A percentile compares a stretch with the other conserved stretches of the same genome.
These are phyloP conservation scores for Empidonax traillii DNA, from an alignment of 2,113 vertebrate genomes.

Conservation along the genomic window DNA sequence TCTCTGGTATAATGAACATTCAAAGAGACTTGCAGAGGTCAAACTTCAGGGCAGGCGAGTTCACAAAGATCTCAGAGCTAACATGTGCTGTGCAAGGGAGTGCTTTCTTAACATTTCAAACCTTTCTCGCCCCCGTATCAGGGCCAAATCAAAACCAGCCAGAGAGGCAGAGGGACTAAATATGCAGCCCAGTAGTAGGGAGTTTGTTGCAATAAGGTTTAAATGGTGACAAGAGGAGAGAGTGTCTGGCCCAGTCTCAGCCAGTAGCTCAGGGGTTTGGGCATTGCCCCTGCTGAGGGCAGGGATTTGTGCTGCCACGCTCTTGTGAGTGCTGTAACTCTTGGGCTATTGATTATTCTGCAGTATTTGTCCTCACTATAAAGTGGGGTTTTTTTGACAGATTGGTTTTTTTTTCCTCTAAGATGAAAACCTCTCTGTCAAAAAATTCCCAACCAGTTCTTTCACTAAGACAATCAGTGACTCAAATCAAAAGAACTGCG, in stretches of 20 bases:
- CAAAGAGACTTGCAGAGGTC: background rate
- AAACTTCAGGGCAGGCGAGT: background rate
- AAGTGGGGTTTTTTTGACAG: conserved; percentile 3
- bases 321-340: background rate
- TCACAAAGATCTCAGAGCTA: background rate
- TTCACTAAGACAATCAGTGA: conserved; percentile 51
- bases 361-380: background rate
- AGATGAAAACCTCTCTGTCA: conserved; percentile 49
- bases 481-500: conserved; percentile 46
- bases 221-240: background rate
- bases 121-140: background rate
- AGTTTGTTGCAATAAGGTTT: background rate
- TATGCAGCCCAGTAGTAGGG: background rate
- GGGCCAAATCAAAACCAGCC: background rate
- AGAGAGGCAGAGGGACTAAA: background rate
- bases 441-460: conserved; percentile 34
- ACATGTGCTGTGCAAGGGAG: background rate
- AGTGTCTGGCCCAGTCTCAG: background rate
- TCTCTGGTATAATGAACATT: background rate
- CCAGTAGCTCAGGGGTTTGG: accelerated
- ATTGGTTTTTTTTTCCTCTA: background rate
- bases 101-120: background rate
- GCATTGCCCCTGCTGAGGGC: background rate
- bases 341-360: background rate
- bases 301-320: accelerated